Conservation (phyloP, 2,113 vertebrate genomes). For the Rhinopomastus cyanomelas region DNA sequence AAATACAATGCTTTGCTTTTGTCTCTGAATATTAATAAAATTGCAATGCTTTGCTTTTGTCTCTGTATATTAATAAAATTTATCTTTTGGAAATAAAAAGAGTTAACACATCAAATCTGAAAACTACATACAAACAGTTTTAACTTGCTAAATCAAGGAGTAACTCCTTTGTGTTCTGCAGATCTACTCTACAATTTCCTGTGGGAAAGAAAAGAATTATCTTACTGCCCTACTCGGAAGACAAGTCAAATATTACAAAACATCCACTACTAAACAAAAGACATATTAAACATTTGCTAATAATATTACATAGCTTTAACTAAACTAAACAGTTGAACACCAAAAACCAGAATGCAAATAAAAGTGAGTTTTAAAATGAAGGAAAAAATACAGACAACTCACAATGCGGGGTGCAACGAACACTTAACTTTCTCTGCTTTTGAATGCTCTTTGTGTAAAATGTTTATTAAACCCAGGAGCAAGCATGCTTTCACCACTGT, state of each 20-base stretch:
- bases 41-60: no score
- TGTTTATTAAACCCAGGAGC: neutral
- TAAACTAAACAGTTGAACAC: constrained; percentile 37
- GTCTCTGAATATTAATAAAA: constrained; percentile 9
- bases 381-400: constrained; percentile 37
- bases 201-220: constrained; percentile 9
- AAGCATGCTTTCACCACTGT: neutral
- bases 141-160: neutral
- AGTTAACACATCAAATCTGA: constrained; percentile 14
- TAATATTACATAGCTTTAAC: constrained; percentile 36
- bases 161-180: neutral
- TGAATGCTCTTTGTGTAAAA: neutral
- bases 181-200: constrained; percentile 31
- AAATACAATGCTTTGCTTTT: constrained; percentile 42
- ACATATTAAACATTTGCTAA: constrained; percentile 19
- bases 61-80: neutral
- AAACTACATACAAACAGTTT: constrained; percentile 33
- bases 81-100: constrained; percentile 19
- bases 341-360: constrained; percentile 36
- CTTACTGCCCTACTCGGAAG: constrained; percentile 21
- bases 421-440: constrained; percentile 74
- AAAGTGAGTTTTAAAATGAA: constrained; percentile 53
- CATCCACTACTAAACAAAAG: constrained; percentile 17
- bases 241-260: constrained; percentile 19
- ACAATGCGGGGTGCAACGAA: constrained; percentile 73